Base-by-base conservation (phyloP, 2,888 invertebrate genomes). In the Julus scanicus region DNA sequence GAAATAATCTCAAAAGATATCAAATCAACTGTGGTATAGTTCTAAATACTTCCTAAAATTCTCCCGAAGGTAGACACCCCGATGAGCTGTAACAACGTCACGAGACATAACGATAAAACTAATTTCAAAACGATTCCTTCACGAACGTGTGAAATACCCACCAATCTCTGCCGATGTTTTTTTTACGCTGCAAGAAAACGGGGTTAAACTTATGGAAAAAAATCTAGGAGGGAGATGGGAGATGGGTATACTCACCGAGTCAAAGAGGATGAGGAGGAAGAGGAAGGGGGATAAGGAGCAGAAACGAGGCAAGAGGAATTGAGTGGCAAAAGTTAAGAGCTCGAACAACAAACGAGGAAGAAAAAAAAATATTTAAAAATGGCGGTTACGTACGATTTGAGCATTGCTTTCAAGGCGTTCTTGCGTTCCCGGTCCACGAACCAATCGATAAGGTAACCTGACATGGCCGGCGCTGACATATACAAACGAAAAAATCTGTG, bases 361-460 rank as follows among this genome's bases (percentile, higher is more conserved):
- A 48, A 71, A 89, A 88, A 85, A 88, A 49, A 15, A 80, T 4
- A 80, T 37, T 13, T 37, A 37, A 80, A 86, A 39, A 8, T 17
- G 15, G 53, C 84, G 84, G 63, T 91, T 95, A 98, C 98, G 94
- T 97, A 99, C 98, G 98, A 96, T 95, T 98, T 99, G 90, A 98
- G 95, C 93, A 99, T 96, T 92, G 95, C 95, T 93, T 96, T 98
- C 92, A 99, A 94, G 91, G 98, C 99, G 91, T 94, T 93, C 93
- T 97, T 98, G 92, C 99, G 94, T 93, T 99, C 98, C 91, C 99
- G 94, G 90, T 98, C 97, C 92, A 98, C 95, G 94, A 99, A 99
- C 98, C 99, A 98, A 93, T 99, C 99, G 94, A 99, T 96, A 90
- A 99, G 94, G 93, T 97, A 98, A 89, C 97, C 97, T 85, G 97